Evolutionary conservation across 2,797 vertebrate species (phyloP).

Genomic region (Brotula barbata): DNA sequence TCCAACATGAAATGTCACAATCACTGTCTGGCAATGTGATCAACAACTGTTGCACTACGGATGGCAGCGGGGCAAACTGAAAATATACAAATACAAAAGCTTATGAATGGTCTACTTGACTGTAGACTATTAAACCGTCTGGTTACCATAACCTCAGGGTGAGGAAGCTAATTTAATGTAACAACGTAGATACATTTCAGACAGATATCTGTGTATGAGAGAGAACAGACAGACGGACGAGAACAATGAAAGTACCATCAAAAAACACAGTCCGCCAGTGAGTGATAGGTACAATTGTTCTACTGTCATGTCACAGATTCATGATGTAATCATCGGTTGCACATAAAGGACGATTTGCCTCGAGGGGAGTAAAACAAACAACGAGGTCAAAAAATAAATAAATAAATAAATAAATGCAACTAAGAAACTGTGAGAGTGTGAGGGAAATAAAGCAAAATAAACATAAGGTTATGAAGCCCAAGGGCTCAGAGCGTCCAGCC

Average conservation of each 20-base stretch:
- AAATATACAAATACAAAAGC: not conserved
- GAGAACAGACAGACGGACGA: slow-evolving; percentile 4
- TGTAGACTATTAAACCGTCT: not conserved
- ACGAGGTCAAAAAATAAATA: slow-evolving; percentile 58
- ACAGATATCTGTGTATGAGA: not conserved
- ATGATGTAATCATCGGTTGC: slow-evolving; percentile 66
- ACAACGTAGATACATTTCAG: not conserved
- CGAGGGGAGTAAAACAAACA: slow-evolving; percentile 73
- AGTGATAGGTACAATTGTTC: slow-evolving; percentile 58
- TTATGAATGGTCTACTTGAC: not conserved
- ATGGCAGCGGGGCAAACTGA: not conserved
- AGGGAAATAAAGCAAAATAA: slow-evolving; percentile 77
- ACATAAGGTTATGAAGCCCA: slow-evolving; percentile 66
- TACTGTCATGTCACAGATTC: slow-evolving; percentile 60
- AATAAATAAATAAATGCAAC: slow-evolving; percentile 72
- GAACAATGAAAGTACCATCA: slow-evolving; percentile 2
- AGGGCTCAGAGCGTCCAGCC: slow-evolving; percentile 64
- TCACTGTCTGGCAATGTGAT: slow-evolving; percentile 14
- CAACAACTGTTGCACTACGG: slow-evolving; percentile 1
- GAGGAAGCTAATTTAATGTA: not conserved
- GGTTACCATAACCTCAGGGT: not conserved
- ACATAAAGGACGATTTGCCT: slow-evolving; percentile 62
- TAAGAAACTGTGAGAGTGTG: slow-evolving; percentile 68
- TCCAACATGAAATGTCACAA: slow-evolving; percentile 11
- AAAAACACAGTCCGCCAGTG: slow-evolving; percentile 19